Evolutionary conservation across 2,113 vertebrate genomes (phyloP).

Genomic region (Scomber colias): DNA sequence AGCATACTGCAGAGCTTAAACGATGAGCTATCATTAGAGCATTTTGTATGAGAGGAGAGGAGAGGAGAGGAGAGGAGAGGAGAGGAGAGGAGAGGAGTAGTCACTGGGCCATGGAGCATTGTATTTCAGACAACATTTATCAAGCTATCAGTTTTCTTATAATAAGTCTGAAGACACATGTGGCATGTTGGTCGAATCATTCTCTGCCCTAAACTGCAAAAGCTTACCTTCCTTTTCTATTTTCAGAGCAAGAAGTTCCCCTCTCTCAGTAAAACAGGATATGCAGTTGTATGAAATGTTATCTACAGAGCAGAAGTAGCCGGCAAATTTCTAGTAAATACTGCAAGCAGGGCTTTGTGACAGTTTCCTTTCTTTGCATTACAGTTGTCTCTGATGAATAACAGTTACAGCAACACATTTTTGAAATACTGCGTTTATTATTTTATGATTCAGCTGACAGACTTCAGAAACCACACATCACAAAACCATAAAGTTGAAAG

Average conservation of each 20-base stretch:
- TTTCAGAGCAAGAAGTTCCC: constrained; percentile 46
- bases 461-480: background rate
- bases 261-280: constrained; percentile 16
- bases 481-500: background rate
- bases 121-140: constrained; percentile 57
- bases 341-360: background rate
- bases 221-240: constrained; percentile 19
- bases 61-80: no score
- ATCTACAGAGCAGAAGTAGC: background rate
- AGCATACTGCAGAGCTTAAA: constrained; percentile 40
- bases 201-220: constrained; percentile 16
- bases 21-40: constrained; percentile 43
- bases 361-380: background rate
- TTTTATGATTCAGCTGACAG: background rate
- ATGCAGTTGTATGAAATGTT: background rate
- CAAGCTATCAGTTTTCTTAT: constrained; percentile 47
- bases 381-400: background rate
- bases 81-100: constrained; percentile 19
- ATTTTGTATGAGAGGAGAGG: constrained; percentile 16
- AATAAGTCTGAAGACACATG: constrained; percentile 30
- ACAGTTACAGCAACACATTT: background rate
- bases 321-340: background rate
- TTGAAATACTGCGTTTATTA: background rate
- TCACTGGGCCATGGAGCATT: constrained; percentile 27
- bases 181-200: constrained; percentile 10